These are phyloP conservation scores for Accipiter virgatus DNA, from an alignment of 2,113 vertebrate species.

Conservation along the genomic window DNA sequence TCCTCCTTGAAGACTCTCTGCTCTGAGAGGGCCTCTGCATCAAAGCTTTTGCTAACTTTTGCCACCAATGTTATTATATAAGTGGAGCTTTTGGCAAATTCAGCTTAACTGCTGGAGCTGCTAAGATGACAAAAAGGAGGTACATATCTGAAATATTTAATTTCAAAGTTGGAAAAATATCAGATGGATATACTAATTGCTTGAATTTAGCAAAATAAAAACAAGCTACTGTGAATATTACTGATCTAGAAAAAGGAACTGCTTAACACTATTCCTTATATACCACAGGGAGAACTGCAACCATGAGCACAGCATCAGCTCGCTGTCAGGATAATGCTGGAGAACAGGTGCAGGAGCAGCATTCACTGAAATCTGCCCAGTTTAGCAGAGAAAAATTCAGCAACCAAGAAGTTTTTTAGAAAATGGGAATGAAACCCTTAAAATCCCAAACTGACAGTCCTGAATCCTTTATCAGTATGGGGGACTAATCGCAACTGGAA, in stretches of 20 bases:
- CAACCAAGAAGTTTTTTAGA: not conserved
- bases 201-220: not conserved
- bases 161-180: not conserved
- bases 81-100: not conserved
- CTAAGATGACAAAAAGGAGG: not conserved
- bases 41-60: not conserved
- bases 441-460: not conserved
- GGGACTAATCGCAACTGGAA: not conserved
- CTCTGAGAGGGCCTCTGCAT: not conserved
- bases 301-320: not conserved
- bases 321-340: not conserved
- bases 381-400: not conserved
- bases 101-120: not conserved
- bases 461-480: not conserved
- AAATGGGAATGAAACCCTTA: not conserved
- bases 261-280: not conserved
- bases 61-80: accelerated
- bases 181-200: not conserved
- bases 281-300: not conserved
- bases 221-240: not conserved
- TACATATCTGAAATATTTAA: not conserved
- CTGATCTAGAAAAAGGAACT: not conserved
- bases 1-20: not conserved
- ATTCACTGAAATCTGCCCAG: not conserved
- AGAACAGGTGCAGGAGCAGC: not conserved